Evolutionary conservation across 2,888 invertebrate species (phyloP), one percentile per base, ranked within the genome.

Genomic region (Ichneumoninae sp.): DNA sequence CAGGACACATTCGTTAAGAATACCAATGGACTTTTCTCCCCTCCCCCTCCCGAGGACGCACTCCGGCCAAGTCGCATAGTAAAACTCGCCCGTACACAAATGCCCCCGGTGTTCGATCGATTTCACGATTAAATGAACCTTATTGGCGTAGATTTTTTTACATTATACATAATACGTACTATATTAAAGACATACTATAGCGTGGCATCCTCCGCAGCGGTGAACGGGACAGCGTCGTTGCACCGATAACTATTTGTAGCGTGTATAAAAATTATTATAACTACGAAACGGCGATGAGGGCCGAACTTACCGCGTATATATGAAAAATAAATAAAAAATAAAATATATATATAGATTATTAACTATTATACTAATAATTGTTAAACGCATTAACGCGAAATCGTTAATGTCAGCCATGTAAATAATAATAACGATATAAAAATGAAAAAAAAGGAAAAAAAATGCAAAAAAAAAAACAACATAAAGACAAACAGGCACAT

Each of bases 391-490:
- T 82, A 82, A 85, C 85, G 80, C 75, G 52, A 74, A 71, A 83
- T 54, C 82, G 83, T 86, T 87, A 83, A 84, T 74, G 84, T 81
- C 73, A 82, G 84, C 84, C 83, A 84, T 87, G 87, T 86, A 87
- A 83, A 86, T 86, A 87, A 78, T 81, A 22, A 79, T 82, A 82
- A 82, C 50, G 47, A 70, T 57, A 66, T 22, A 70, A 52, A 47
- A 57, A 54, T 50, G 63, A 68, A 50, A 74, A 19, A 33, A 30
- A 33, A 40, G 19, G 33, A 30, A 60, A 73, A 68, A 68, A 57
- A 36, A 16, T 47, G 3, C 44, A 74, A 66, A 44, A 57, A 79
- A 50, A 6, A 70, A 22, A 19, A 36, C 19, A 36, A 44, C 44
- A 44, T 44, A 50, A 40, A 68, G 30, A 30, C 69, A 30, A 13